Base-by-base conservation (phyloP, 2,888 invertebrate species). In the Melanotus villosus region DNA sequence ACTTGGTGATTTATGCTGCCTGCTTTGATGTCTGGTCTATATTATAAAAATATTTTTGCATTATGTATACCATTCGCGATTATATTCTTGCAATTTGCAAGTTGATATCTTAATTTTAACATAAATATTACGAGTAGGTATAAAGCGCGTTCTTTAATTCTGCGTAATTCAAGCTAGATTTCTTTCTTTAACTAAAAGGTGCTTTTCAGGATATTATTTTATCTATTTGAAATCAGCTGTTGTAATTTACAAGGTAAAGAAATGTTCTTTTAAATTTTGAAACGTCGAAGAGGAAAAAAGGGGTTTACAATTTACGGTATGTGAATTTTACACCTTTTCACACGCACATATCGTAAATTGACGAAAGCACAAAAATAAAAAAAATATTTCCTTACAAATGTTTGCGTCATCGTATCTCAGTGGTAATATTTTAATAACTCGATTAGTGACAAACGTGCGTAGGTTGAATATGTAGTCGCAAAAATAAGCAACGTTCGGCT, bases 371-470 rank as follows among this genome's bases (percentile, higher is more conserved):
- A 38, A 10, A 41, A 54, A 58, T 38, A 52, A 34, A 16, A 30
- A 23, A 65, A 41, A 56, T 56, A 47, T 65, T 70, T 64, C 23
- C 58, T 45, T 70, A 73, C 69, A 73, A 69, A 66, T 71, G 72
- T 71, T 70, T 60, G 64, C 69, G 68, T 73, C 70, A 63, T 62
- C 70, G 69, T 71, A 73, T 73, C 71, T 74, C 70, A 69, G 54
- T 57, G 73, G 68, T 71, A 72, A 74, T 73, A 75, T 73, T 73
- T 76, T 75, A 75, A 76, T 76, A 75, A 76, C 69, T 71, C 68
- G 68, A 67, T 75, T 68, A 76, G 75, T 72, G 76, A 73, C 74
- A 73, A 73, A 59, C 41, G 52, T 21, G 74, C 74, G 75, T 75
- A 71, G 75, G 75, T 10, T 47, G 73, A 65, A 62, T 65, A 73